Evolutionary conservation across 1,140 invertebrate genomes (phyloP).

Genomic region (Ceratina calcarata): DNA sequence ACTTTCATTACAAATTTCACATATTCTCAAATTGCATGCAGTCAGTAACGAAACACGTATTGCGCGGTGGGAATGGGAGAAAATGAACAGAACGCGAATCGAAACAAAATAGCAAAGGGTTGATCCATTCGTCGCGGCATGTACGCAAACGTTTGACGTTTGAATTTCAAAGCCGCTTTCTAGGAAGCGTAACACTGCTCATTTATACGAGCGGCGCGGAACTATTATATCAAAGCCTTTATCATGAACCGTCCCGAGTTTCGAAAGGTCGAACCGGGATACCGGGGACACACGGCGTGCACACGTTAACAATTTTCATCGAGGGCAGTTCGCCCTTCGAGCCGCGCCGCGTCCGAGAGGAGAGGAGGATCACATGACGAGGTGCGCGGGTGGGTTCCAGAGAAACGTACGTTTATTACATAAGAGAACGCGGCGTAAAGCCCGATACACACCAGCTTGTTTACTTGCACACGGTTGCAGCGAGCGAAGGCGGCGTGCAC

Average conservation of each 20-base stretch:
- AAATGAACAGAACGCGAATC: too few relatives aligned
- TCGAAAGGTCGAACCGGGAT: background rate
- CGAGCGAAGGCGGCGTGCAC: background rate
- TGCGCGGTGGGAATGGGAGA: too few relatives aligned
- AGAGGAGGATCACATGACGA: background rate
- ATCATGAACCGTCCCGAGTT: background rate
- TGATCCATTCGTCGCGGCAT: background rate
- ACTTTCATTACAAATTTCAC: too few relatives aligned
- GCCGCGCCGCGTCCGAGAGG: too few relatives aligned
- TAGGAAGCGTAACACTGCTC: background rate
- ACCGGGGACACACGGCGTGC: background rate
- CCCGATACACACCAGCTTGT: slow-evolving; percentile 21
- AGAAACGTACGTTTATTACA: slow-evolving; percentile 58
- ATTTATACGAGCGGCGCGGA: background rate
- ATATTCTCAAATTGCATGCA: too few relatives aligned
- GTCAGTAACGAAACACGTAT: too few relatives aligned
- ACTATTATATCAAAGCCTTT: background rate
- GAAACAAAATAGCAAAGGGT: background rate
- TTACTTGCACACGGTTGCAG: background rate
- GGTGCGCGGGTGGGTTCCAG: slow-evolving; percentile 30
- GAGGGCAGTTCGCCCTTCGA: background rate
- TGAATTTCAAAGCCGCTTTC: background rate
- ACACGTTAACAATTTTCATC: background rate
- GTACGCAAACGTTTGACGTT: background rate
- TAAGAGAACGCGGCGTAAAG: slow-evolving; percentile 57